Conservation (phyloP, 2,113 vertebrate species). For the Zingel zingel region DNA sequence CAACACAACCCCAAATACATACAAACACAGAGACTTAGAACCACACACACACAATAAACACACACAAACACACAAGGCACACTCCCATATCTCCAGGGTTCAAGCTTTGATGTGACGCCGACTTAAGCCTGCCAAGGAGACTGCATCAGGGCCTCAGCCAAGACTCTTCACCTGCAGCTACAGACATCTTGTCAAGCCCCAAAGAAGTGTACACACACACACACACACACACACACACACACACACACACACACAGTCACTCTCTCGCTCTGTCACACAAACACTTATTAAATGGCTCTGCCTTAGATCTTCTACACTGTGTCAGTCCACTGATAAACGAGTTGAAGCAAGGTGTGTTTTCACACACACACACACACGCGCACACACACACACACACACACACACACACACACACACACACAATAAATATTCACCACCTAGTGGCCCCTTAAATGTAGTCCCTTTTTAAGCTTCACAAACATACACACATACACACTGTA, state of each 20-base stretch:
- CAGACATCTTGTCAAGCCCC: constrained; percentile 75
- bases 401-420: neutral
- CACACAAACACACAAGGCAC: constrained; percentile 43
- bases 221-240: constrained; percentile 25
- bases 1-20: constrained; percentile 35
- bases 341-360: constrained; percentile 49
- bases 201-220: constrained; percentile 4
- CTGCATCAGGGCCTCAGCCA: constrained; percentile 73
- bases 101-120: constrained; percentile 77
- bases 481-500: neutral
- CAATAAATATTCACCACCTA: neutral
- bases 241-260: constrained; percentile 16
- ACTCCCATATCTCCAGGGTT: constrained; percentile 48
- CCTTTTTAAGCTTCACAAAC: constrained; percentile 19
- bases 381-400: neutral
- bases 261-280: constrained; percentile 8
- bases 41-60: constrained; percentile 12
- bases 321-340: constrained; percentile 78
- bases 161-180: constrained; percentile 83
- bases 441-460: neutral
- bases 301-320: constrained; percentile 76
- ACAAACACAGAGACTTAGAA: constrained; percentile 12
- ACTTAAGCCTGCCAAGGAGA: constrained; percentile 76
- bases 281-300: constrained; percentile 51
- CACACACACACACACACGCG: no score